A percentile compares a stretch with the other conserved stretches of the same genome.
Evolutionary conservation across 2,113 vertebrate genomes (phyloP).

Genomic region (Myanophis thanlyinensis): DNA sequence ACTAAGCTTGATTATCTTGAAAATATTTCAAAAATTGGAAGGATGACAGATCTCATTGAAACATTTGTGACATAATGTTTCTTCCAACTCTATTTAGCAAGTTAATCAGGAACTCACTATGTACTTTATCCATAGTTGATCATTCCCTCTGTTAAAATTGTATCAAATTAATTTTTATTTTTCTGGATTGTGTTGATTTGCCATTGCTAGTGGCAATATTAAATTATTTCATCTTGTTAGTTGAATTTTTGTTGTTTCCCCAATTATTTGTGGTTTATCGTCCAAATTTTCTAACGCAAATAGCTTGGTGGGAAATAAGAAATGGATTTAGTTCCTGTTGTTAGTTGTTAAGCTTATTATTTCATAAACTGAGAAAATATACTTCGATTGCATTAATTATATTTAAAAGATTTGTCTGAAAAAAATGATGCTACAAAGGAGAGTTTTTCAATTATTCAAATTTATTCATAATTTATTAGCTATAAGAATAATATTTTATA

Average conservation of each 20-base stretch:
- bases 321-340: not conserved
- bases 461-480: not conserved
- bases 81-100: not conserved
- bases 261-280: not conserved
- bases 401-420: not conserved
- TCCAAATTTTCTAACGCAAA: not conserved
- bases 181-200: not conserved
- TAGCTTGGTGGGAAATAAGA: not conserved
- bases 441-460: not conserved
- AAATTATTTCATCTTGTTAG: not conserved
- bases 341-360: not conserved
- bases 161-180: not conserved
- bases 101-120: not conserved
- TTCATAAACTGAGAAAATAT: not conserved
- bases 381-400: not conserved
- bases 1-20: not conserved
- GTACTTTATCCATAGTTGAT: not conserved
- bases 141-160: not conserved
- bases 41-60: not conserved
- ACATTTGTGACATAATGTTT: not conserved
- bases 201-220: not conserved
- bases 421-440: not conserved
- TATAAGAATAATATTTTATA: not conserved
- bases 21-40: not conserved
- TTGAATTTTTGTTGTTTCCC: not conserved